These are phyloP conservation scores for Phataginus tricuspis DNA, from an alignment of 2,797 vertebrate genomes.

Conservation along the genomic window DNA sequence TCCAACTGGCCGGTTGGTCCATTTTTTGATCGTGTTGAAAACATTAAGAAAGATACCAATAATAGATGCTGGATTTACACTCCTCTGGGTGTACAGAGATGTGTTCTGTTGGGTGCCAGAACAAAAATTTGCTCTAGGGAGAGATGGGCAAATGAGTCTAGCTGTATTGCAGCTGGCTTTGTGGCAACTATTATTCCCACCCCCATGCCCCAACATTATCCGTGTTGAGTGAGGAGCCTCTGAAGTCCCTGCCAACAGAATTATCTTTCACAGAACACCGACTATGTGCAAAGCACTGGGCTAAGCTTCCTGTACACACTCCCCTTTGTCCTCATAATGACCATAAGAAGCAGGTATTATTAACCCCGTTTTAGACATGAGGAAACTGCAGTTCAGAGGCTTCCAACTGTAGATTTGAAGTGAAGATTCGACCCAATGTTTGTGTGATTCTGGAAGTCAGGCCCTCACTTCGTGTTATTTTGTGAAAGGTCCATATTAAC, in stretches of 20 bases:
- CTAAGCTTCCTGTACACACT: not conserved
- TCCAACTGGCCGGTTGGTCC: conserved; percentile 57
- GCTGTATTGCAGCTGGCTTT: not conserved
- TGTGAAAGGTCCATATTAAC: not conserved
- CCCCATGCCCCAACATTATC: not conserved
- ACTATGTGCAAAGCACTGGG: not conserved
- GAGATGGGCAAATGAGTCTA: not conserved
- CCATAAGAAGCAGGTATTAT: not conserved
- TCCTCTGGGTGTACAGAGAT: not conserved
- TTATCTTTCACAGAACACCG: not conserved
- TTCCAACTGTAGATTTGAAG: not conserved
- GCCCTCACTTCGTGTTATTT: conserved; percentile 7
- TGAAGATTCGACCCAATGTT: not conserved
- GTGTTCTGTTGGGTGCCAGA: not conserved
- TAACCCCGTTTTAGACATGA: not conserved
- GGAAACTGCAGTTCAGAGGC: not conserved
- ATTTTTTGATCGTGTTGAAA: conserved; percentile 42
- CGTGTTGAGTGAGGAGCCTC: not conserved
- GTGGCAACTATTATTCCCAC: not conserved
- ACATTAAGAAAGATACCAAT: conserved; percentile 57
- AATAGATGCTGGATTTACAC: conserved; percentile 51
- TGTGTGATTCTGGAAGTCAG: not conserved
- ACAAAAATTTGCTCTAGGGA: not conserved
- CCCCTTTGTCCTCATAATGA: not conserved
- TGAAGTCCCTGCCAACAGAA: not conserved